Percentiles rank a stretch among this genome's conserved stretches.
phyloP scores from a whole-genome alignment of 53 echinoderm and acorn worm genomes.

The Apostichopus leukothele region DNA sequence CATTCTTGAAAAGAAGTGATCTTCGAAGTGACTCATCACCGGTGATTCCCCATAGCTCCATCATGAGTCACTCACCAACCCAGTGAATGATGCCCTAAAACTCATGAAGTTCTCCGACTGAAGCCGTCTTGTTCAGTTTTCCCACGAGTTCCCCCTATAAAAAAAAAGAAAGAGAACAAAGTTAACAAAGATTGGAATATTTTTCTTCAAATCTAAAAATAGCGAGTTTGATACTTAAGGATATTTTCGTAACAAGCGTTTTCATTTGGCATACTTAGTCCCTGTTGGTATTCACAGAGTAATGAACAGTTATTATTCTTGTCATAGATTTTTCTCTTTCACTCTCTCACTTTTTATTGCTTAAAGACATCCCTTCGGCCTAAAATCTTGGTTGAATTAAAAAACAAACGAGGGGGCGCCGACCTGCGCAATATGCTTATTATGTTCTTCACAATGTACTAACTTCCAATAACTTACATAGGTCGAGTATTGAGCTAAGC shows the following conservation, averaged over 20 bases:
- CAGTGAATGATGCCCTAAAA: background rate
- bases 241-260: constrained; percentile 1
- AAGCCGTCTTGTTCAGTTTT: background rate
- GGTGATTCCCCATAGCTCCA: constrained; percentile 32
- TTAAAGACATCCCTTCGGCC: constrained; percentile 34
- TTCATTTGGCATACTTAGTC: background rate
- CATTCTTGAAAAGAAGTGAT: background rate
- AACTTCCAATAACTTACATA: too few relatives aligned
- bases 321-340: constrained; percentile 15
- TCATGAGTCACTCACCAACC: constrained; percentile 20
- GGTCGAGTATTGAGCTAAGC: too few relatives aligned
- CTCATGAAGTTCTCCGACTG: background rate
- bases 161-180: background rate
- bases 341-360: background rate
- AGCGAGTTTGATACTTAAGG: constrained; percentile 15
- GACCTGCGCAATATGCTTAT: background rate
- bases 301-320: constrained; percentile 38
- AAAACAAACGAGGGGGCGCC: constrained; percentile 4
- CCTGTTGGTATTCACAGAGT: constrained; percentile 4
- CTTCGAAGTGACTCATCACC: background rate
- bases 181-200: constrained; percentile 1
- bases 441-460: background rate
- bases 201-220: background rate
- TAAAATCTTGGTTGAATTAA: constrained; percentile 10
- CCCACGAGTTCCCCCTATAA: constrained; percentile 15